phyloP scores from a whole-genome alignment of 2,113 vertebrate genomes.

The Phalacrocorax brasilianus region DNA sequence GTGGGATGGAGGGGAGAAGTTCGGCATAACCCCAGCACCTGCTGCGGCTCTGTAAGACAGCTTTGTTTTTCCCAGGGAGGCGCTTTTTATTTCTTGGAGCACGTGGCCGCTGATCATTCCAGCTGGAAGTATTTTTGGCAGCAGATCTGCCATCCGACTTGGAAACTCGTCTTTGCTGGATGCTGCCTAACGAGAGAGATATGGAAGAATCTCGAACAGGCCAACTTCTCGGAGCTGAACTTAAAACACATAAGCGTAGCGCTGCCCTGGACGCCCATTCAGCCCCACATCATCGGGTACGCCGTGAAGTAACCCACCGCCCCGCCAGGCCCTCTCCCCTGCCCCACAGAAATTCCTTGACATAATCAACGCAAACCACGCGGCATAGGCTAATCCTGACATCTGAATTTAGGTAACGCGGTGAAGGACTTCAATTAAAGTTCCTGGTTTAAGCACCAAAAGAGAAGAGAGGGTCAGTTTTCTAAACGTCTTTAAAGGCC shows the following conservation, averaged over 20 bases:
- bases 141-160: slow-evolving; percentile 75
- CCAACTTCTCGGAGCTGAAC: slow-evolving; percentile 80
- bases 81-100: slow-evolving; percentile 85
- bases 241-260: slow-evolving; percentile 64
- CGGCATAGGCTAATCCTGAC: fast-evolving
- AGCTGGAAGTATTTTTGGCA: slow-evolving; percentile 83
- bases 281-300: slow-evolving; percentile 80
- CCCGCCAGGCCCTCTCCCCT: too few species aligned
- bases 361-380: fast-evolving
- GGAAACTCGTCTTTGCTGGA: slow-evolving; percentile 80
- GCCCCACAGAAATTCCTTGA: background rate
- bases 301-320: slow-evolving; percentile 76
- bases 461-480: background rate
- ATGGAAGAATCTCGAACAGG: slow-evolving; percentile 80
- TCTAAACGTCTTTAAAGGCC: too few species aligned
- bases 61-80: slow-evolving; percentile 77
- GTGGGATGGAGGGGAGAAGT: background rate
- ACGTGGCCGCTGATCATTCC: slow-evolving; percentile 77
- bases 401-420: fast-evolving
- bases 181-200: slow-evolving; percentile 76
- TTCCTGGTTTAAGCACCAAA: background rate
- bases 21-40: background rate
- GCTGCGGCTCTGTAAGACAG: background rate
- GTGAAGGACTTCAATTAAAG: background rate
- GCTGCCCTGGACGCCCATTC: slow-evolving; percentile 53